A percentile compares a stretch with the other conserved stretches of the same genome.
phyloP scores from a whole-genome alignment of 2,888 invertebrate genomes.

The Cantharis nigra region DNA sequence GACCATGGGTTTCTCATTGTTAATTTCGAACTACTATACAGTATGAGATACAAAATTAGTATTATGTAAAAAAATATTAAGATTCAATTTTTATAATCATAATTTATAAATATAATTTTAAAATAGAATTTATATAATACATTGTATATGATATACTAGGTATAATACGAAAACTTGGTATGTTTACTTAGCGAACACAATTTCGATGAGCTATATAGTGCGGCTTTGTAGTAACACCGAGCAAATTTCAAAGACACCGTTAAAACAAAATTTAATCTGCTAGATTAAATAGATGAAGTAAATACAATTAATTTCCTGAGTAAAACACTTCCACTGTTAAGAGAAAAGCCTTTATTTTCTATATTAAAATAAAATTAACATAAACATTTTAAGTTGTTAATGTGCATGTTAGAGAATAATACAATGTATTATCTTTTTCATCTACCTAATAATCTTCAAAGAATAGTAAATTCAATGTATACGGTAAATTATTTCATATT shows the following conservation, averaged over 20 bases:
- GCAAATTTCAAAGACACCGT: slow-evolving; percentile 33
- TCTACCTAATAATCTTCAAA: background rate
- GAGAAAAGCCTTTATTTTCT: slow-evolving; percentile 4
- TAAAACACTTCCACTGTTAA: slow-evolving; percentile 4
- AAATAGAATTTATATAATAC: background rate
- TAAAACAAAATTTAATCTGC: slow-evolving; percentile 35
- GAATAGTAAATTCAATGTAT: background rate
- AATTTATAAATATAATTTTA: background rate
- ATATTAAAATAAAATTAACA: slow-evolving; percentile 12
- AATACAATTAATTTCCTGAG: slow-evolving; percentile 28
- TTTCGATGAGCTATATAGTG: slow-evolving; percentile 24
- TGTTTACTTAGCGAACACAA: slow-evolving; percentile 19
- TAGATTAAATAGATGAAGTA: slow-evolving; percentile 34
- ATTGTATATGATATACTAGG: background rate
- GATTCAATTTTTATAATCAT: background rate
- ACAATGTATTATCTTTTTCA: background rate
- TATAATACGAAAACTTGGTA: background rate
- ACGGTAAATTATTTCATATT: background rate
- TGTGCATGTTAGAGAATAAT: background rate
- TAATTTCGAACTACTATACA: too few species aligned
- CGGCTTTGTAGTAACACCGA: slow-evolving; percentile 29
- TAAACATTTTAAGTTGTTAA: background rate
- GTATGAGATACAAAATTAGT: too few species aligned
- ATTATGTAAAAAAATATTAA: background rate
- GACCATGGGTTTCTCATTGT: too few species aligned